Percentiles rank a stretch among this genome's conserved stretches.
phyloP scores from a whole-genome alignment of 1,140 invertebrate species.

The Bombus polaris region DNA sequence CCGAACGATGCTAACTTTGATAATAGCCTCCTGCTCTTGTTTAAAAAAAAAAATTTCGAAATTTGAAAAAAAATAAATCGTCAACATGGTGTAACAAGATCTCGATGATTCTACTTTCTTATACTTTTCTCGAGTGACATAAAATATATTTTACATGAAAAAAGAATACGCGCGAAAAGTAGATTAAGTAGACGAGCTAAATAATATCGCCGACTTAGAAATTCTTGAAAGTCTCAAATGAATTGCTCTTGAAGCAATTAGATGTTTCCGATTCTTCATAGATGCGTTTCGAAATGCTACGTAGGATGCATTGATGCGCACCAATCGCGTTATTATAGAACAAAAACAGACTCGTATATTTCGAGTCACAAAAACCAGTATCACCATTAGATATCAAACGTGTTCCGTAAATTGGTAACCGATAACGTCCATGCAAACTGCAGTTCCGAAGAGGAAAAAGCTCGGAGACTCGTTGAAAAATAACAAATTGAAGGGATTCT shows the following conservation, averaged over 20 bases:
- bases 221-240: background rate
- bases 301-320: background rate
- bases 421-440: background rate
- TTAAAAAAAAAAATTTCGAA: background rate
- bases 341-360: background rate
- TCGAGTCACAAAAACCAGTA: background rate
- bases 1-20: background rate
- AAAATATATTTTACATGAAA: background rate
- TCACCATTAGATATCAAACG: background rate
- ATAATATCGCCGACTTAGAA: background rate
- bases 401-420: too few species aligned
- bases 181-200: background rate
- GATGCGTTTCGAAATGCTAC: background rate
- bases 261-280: background rate
- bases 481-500: background rate
- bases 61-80: background rate
- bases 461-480: background rate
- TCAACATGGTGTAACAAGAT: background rate
- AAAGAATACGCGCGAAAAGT: background rate
- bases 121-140: too few species aligned
- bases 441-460: background rate
- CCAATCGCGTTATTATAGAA: background rate
- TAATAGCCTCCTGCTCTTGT: too few species aligned
- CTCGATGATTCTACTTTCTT: too few species aligned
- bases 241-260: background rate